Evolutionary conservation across 1,140 invertebrate genomes (phyloP).

Genomic region (Zaprionus inermis): DNA sequence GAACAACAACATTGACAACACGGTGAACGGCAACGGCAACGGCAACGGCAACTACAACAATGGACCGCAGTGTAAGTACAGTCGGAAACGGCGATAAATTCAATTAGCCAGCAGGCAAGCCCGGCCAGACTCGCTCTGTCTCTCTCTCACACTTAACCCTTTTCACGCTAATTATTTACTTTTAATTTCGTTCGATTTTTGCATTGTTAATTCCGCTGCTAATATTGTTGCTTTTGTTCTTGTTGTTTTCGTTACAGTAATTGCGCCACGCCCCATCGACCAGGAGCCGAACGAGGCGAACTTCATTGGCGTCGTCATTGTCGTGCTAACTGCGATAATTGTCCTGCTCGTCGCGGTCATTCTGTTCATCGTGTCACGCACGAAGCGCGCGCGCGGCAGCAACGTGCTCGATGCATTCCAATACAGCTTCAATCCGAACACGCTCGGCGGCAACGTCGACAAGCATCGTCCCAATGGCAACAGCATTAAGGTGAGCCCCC

Average conservation of each 20-base stretch:
- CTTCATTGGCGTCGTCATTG: constrained; percentile 91
- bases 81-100: constrained; percentile 35
- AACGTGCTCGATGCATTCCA: constrained; percentile 84
- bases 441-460: constrained; percentile 84
- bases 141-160: constrained; percentile 7
- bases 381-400: constrained; percentile 87
- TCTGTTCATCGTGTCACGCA: constrained; percentile 89
- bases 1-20: constrained; percentile 71
- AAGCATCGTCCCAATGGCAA: constrained; percentile 83
- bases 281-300: constrained; percentile 86
- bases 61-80: constrained; percentile 78
- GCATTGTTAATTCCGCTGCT: constrained; percentile 64
- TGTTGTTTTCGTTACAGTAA: constrained; percentile 65
- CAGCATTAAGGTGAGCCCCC: constrained; percentile 85
- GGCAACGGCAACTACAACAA: constrained; percentile 83
- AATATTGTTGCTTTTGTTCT: constrained; percentile 33
- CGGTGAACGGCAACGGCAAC: constrained; percentile 83
- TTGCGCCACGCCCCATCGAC: constrained; percentile 84
- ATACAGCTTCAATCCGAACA: constrained; percentile 84
- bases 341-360: constrained; percentile 89
- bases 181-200: constrained; percentile 64
- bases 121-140: neutral
- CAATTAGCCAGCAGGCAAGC: constrained; percentile 48
- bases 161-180: constrained; percentile 74
- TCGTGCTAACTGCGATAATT: constrained; percentile 90